These are phyloP conservation scores for Poecilia gillii DNA, from an alignment of 2,797 vertebrate genomes.

Conservation along the genomic window DNA sequence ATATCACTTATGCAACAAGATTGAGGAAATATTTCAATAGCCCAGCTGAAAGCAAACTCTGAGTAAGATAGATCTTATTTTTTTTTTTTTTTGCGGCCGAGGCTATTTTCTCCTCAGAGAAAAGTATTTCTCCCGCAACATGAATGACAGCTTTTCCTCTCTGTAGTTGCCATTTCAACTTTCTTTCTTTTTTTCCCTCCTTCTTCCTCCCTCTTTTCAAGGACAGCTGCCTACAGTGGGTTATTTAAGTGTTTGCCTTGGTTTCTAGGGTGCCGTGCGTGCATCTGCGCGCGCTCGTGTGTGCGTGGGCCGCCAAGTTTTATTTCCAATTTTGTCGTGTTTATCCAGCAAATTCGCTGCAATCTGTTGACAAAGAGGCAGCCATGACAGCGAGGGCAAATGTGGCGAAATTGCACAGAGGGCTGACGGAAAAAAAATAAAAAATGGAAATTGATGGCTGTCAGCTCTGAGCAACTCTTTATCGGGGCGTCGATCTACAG, in stretches of 20 bases:
- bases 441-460: slow-evolving; percentile 67
- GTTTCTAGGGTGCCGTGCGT: slow-evolving; percentile 55
- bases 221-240: slow-evolving; percentile 59
- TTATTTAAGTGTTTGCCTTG: slow-evolving; percentile 64
- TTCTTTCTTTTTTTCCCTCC: not conserved
- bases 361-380: slow-evolving; percentile 75
- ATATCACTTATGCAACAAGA: slow-evolving; percentile 26
- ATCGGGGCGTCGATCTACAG: slow-evolving; percentile 29
- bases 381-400: slow-evolving; percentile 69
- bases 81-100: not conserved
- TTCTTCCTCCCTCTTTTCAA: slow-evolving; percentile 38
- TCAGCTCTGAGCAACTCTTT: slow-evolving; percentile 57
- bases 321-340: slow-evolving; percentile 76
- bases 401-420: slow-evolving; percentile 57
- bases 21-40: slow-evolving; percentile 38
- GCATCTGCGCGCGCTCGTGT: slow-evolving; percentile 14
- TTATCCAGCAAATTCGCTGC: slow-evolving; percentile 72
- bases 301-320: slow-evolving; percentile 64
- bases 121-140: slow-evolving; percentile 21
- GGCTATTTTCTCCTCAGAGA: slow-evolving; percentile 28
- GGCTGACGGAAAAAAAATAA: slow-evolving; percentile 33
- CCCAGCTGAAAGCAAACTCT: slow-evolving; percentile 33
- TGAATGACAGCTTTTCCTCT: slow-evolving; percentile 45
- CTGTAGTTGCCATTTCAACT: slow-evolving; percentile 20
- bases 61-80: slow-evolving; percentile 3